phyloP scores from a whole-genome alignment of 1,140 invertebrate species.

The Chrysomallon squamiferum region DNA sequence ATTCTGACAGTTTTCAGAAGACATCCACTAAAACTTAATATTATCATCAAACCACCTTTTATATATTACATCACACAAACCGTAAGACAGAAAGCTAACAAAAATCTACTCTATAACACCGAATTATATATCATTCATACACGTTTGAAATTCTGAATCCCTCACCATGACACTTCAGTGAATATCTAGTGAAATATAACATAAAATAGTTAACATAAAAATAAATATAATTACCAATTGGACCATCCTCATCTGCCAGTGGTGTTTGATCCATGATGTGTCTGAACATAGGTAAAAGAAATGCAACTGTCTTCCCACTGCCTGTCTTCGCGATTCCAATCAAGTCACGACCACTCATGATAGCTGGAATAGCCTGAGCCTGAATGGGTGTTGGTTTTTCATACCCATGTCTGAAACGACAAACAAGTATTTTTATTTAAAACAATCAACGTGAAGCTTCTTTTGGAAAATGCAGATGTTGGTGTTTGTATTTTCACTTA shows the following conservation, averaged over 20 bases:
- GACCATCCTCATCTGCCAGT: constrained; percentile 94
- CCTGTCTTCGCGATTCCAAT: constrained; percentile 99
- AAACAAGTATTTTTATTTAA: constrained; percentile 8
- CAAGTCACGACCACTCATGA: constrained; percentile 95
- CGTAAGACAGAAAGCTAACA: too few relatives aligned
- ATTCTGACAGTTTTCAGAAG: too few relatives aligned
- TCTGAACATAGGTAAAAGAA: constrained; percentile 97
- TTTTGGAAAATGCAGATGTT: too few relatives aligned
- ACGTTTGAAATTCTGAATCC: too few relatives aligned
- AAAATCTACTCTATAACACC: too few relatives aligned
- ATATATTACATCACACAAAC: too few relatives aligned
- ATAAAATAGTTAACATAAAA: not conserved
- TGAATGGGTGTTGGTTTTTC: constrained; percentile 99
- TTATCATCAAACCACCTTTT: too few relatives aligned
- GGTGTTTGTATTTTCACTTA: not conserved
- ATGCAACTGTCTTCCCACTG: constrained; percentile 98
- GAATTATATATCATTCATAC: too few relatives aligned
- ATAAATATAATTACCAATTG: constrained; percentile 72
- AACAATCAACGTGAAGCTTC: too few relatives aligned
- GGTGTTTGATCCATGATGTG: constrained; percentile 95
- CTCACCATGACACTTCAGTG: too few relatives aligned
- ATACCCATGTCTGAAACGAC: constrained; percentile 73
- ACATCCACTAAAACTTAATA: too few relatives aligned
- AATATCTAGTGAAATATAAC: too few relatives aligned
- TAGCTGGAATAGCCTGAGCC: constrained; percentile 96